These are phyloP conservation scores for Cossypha caffra DNA, from an alignment of 2,797 vertebrate species.

Conservation along the genomic window DNA sequence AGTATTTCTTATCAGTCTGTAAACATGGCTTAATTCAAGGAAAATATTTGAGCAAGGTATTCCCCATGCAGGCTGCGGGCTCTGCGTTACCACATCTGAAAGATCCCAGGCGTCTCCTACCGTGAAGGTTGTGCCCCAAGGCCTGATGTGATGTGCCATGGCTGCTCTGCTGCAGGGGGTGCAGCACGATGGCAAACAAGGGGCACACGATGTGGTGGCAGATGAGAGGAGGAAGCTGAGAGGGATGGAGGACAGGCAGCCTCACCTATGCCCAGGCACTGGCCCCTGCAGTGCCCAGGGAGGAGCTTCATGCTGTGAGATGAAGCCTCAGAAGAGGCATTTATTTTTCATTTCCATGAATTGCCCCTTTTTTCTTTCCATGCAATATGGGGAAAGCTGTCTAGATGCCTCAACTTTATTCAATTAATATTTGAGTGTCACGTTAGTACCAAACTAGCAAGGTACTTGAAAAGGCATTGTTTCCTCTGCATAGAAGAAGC, in stretches of 20 bases:
- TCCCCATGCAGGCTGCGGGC: not conserved
- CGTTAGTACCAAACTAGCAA: not conserved
- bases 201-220: rapidly evolving
- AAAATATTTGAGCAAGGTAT: constrained; percentile 39
- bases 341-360: not conserved
- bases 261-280: not conserved
- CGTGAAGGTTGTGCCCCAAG: rapidly evolving
- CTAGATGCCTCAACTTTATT: not conserved
- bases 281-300: not conserved
- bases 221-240: not conserved
- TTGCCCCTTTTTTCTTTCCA: not conserved
- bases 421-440: not conserved
- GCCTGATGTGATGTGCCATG: rapidly evolving
- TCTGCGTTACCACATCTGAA: not conserved
- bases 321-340: not conserved
- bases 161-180: not conserved
- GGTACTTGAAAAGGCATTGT: not conserved
- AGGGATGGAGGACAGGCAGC: not conserved
- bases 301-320: not conserved
- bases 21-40: not conserved
- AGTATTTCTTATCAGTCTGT: constrained; percentile 23
- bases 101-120: not conserved
- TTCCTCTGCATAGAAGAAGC: not conserved
- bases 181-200: rapidly evolving
- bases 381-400: not conserved